phyloP scores from a whole-genome alignment of 2,888 invertebrate species.

The Drosophila helvetica region DNA sequence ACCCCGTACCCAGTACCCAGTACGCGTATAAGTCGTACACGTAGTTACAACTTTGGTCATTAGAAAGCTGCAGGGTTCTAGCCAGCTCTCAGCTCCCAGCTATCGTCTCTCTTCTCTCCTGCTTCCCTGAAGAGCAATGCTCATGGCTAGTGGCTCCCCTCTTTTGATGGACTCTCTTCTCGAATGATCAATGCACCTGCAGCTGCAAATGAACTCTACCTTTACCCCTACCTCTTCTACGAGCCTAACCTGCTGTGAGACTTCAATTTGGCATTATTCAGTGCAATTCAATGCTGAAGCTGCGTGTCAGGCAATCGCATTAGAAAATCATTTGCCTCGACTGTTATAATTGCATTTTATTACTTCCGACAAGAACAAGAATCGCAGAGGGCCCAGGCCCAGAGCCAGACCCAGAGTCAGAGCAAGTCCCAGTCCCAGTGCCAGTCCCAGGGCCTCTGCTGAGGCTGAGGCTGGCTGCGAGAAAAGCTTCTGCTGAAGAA shows the following conservation, averaged over 20 bases:
- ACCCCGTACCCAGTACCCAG: conserved; percentile 3
- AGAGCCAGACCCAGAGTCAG: not conserved
- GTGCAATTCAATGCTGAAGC: conserved; percentile 39
- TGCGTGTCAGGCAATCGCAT: conserved; percentile 57
- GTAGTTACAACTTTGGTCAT: conserved; percentile 60
- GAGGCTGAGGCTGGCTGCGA: conserved; percentile 17
- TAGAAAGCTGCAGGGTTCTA: conserved; percentile 61
- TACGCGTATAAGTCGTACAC: not conserved
- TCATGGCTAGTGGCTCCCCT: conserved; percentile 4
- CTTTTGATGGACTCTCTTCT: conserved; percentile 29
- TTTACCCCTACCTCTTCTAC: not conserved
- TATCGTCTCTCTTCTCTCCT: not conserved
- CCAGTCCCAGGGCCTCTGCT: not conserved
- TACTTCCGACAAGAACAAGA: conserved; percentile 59
- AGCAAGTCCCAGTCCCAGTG: no score
- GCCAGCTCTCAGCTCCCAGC: not conserved
- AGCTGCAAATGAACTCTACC: not conserved
- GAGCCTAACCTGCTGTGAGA: conserved; percentile 27
- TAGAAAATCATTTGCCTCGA: conserved; percentile 57
- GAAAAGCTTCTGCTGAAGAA: conserved; percentile 64
- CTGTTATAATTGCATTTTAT: conserved; percentile 61
- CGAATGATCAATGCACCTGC: conserved; percentile 59
- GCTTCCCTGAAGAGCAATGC: not conserved
- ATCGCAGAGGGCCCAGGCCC: conserved; percentile 10
- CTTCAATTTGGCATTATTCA: conserved; percentile 58